A percentile compares a stretch with the other conserved stretches of the same genome.
phyloP scores from a whole-genome alignment of 2,113 vertebrate genomes.

The Xiphorhynchus elegans region DNA sequence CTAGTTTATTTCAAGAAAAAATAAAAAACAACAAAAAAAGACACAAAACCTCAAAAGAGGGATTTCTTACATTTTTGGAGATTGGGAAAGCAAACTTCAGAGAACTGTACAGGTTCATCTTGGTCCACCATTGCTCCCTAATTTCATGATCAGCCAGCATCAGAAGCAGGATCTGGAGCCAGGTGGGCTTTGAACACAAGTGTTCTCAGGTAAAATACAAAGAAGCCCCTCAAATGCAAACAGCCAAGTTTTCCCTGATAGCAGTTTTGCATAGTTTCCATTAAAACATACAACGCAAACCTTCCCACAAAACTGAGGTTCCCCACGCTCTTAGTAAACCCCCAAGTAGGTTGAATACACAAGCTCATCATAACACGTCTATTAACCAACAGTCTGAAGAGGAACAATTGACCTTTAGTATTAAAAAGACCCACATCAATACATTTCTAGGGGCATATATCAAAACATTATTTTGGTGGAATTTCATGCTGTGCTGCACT shows the following conservation, averaged over 20 bases:
- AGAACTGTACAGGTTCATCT: background rate
- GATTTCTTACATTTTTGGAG: background rate
- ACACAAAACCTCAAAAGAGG: background rate
- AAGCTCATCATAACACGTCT: background rate
- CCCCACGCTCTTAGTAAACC: background rate
- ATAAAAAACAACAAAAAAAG: background rate
- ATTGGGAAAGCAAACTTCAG: background rate
- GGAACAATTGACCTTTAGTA: background rate
- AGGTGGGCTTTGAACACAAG: background rate
- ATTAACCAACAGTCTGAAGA: background rate
- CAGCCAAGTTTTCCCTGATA: background rate
- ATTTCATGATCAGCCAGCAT: background rate
- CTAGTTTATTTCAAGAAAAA: background rate
- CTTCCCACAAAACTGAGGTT: background rate
- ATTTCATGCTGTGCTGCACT: background rate
- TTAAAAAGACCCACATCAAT: rapidly evolving
- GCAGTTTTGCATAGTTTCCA: background rate
- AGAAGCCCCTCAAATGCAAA: background rate
- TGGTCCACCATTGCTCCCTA: background rate
- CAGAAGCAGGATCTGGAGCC: background rate
- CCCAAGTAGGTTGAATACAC: background rate
- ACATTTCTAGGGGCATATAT: background rate
- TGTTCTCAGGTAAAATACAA: background rate
- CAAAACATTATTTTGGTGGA: background rate
- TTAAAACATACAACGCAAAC: background rate